phyloP scores from a whole-genome alignment of 2,888 invertebrate genomes.

The Platycnemis pennipes region DNA sequence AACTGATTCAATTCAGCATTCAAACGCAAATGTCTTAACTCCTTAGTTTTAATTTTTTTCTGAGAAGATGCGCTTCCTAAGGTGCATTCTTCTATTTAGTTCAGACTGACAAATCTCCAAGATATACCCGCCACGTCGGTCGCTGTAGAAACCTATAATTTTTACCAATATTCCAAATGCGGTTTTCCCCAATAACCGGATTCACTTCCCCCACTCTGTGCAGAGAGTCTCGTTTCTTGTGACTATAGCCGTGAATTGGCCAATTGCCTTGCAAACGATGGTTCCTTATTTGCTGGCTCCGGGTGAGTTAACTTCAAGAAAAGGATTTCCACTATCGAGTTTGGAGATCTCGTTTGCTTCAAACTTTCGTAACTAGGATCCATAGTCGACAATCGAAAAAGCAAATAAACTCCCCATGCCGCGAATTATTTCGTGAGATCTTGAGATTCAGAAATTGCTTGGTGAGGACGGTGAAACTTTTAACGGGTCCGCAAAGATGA shows the following conservation, averaged over 20 bases:
- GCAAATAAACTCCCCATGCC: not conserved
- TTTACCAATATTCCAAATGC: too few species aligned
- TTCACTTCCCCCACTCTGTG: not conserved
- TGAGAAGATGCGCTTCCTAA: too few species aligned
- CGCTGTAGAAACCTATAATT: too few species aligned
- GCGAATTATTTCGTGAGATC: conserved; percentile 32
- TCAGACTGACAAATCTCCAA: too few species aligned
- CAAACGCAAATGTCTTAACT: too few species aligned
- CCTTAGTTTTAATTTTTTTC: too few species aligned
- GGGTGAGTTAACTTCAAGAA: not conserved
- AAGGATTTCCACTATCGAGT: not conserved
- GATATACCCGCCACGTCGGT: too few species aligned
- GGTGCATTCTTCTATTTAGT: too few species aligned
- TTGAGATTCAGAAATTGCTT: not conserved
- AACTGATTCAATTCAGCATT: too few species aligned
- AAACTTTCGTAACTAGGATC: not conserved
- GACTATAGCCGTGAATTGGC: not conserved
- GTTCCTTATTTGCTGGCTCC: not conserved
- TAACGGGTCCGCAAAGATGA: not conserved
- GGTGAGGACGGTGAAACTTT: not conserved
- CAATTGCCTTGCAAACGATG: conserved; percentile 3
- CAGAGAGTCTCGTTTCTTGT: not conserved
- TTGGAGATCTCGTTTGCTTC: not conserved
- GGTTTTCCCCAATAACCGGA: not conserved
- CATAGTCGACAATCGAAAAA: not conserved